Percentiles rank a stretch among this genome's conserved stretches.
These are phyloP conservation scores for Rhynchomys soricoides DNA, from an alignment of 2,113 vertebrate genomes.

Conservation along the genomic window DNA sequence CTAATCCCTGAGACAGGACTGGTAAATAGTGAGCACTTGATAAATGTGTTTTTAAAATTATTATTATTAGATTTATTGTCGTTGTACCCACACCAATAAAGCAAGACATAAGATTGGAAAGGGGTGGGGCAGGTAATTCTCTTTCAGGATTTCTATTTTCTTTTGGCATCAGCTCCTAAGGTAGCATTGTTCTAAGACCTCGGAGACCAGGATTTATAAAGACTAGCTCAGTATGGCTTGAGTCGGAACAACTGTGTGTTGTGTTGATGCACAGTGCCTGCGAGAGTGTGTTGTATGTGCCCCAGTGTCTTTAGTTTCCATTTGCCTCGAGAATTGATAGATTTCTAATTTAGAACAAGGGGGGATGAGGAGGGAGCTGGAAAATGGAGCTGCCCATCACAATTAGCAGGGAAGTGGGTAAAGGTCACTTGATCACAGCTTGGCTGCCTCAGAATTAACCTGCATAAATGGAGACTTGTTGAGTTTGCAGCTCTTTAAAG, in stretches of 20 bases:
- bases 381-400: conserved; percentile 78
- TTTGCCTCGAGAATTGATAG: conserved; percentile 66
- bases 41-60: not conserved
- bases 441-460: conserved; percentile 72
- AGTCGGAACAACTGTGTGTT: not conserved
- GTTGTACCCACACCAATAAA: not conserved
- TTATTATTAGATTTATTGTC: not conserved
- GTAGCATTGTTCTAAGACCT: not conserved
- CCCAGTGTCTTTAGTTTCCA: conserved; percentile 70
- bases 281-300: conserved; percentile 37
- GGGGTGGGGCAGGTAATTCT: not conserved
- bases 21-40: conserved; percentile 13
- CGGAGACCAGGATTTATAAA: not conserved
- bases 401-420: conserved; percentile 70
- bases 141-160: conserved; percentile 46
- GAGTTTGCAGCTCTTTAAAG: conserved; percentile 79
- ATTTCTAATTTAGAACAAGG: conserved; percentile 72
- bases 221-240: not conserved
- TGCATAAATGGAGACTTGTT: conserved; percentile 71
- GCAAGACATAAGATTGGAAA: not conserved
- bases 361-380: conserved; percentile 61
- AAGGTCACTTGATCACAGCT: conserved; percentile 80
- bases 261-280: not conserved
- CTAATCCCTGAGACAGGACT: not conserved
- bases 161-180: not conserved